Evolutionary conservation across 2,888 invertebrate species (phyloP).

Genomic region (Agonopterix subpropinquella): DNA sequence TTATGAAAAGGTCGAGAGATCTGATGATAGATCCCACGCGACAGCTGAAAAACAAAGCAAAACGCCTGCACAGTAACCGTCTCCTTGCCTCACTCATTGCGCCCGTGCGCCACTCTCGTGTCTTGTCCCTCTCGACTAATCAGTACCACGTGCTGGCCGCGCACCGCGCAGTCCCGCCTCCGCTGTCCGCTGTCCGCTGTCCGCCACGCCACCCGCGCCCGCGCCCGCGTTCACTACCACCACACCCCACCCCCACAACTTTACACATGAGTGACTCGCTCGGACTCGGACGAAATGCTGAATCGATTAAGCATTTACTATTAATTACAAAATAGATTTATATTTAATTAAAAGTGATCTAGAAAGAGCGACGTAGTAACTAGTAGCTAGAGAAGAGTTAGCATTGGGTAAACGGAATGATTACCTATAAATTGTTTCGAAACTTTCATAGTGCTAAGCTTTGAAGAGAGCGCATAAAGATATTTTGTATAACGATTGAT

Average conservation of each 20-base stretch:
- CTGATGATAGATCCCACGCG: conserved; percentile 63
- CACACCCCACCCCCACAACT: conserved; percentile 12
- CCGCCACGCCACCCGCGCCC: conserved; percentile 15
- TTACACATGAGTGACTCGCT: conserved; percentile 23
- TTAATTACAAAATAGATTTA: conserved; percentile 41
- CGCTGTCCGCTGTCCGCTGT: conserved; percentile 12
- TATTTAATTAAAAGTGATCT: conserved; percentile 49
- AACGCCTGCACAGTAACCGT: conserved; percentile 50
- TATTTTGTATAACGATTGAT: conserved; percentile 73
- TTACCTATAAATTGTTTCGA: conserved; percentile 30
- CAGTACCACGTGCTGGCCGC: not conserved
- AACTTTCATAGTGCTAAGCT: conserved; percentile 52
- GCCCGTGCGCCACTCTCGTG: conserved; percentile 1
- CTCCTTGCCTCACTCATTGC: conserved; percentile 35
- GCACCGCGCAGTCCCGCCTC: conserved; percentile 2
- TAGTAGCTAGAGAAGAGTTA: conserved; percentile 53
- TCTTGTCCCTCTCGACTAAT: not conserved
- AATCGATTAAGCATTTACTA: conserved; percentile 58
- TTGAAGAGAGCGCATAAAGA: conserved; percentile 53
- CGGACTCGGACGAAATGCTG: conserved; percentile 44
- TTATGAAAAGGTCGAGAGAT: conserved; percentile 74
- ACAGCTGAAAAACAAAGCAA: conserved; percentile 60
- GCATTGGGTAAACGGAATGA: conserved; percentile 36
- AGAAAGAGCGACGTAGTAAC: conserved; percentile 46
- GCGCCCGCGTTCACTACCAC: conserved; percentile 23